Conservation (phyloP, 2,113 vertebrate genomes). For the Sturnira hondurensis region DNA sequence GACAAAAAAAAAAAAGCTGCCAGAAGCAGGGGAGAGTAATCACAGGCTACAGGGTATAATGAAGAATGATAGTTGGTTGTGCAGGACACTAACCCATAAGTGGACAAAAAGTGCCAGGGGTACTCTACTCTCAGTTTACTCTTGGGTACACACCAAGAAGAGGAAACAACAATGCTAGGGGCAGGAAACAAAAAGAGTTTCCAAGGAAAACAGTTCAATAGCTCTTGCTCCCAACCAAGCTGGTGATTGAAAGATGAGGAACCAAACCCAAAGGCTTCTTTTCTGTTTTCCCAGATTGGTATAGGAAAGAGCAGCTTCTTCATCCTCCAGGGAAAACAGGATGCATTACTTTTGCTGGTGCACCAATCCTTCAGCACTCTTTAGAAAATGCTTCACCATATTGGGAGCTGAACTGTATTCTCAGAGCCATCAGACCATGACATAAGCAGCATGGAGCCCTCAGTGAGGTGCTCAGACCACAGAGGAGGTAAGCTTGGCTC, state of each 20-base stretch:
- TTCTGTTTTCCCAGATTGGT: not conserved
- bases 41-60: not conserved
- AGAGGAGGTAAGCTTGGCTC: not conserved
- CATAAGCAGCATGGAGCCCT: not conserved
- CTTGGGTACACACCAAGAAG: not conserved
- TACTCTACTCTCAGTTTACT: not conserved
- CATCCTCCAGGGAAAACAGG: not conserved
- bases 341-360: not conserved
- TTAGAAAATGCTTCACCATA: not conserved
- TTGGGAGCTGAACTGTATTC: not conserved
- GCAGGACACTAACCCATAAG: not conserved
- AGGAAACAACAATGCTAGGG: not conserved
- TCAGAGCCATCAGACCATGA: not conserved
- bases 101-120: not conserved
- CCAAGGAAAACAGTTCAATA: not conserved
- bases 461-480: not conserved
- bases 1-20: not conserved
- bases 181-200: not conserved
- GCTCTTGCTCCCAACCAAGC: not conserved
- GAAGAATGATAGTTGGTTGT: not conserved
- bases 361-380: not conserved
- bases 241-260: not conserved
- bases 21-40: not conserved
- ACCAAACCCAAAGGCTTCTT: not conserved
- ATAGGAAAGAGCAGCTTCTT: not conserved